These are phyloP conservation scores for Melanotaenia boesemani DNA, from an alignment of 2,797 vertebrate species.

Conservation along the genomic window DNA sequence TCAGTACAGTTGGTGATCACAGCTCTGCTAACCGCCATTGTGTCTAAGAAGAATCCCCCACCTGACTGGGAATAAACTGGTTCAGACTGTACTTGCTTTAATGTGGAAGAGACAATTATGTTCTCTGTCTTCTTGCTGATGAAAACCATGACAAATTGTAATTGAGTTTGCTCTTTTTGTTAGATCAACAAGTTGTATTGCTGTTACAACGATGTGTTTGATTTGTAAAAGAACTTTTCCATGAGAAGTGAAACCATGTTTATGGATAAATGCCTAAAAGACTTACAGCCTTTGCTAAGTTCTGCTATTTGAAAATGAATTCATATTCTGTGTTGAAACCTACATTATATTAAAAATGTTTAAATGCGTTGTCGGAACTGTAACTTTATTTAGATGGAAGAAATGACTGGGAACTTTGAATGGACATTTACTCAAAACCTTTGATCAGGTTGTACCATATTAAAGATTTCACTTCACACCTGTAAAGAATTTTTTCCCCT, in stretches of 20 bases:
- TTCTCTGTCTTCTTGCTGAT: neutral
- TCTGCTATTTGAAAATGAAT: neutral
- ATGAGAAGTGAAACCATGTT: too few species aligned
- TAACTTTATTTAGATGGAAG: neutral
- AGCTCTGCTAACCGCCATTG: slow-evolving; percentile 13
- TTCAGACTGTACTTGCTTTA: neutral
- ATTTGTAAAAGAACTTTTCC: neutral
- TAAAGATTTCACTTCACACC: neutral
- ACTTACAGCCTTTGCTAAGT: too few species aligned
- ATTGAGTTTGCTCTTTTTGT: neutral
- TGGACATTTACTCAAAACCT: neutral
- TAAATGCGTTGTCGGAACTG: neutral
- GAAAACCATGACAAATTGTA: neutral
- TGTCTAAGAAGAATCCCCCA: neutral
- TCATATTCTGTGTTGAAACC: neutral
- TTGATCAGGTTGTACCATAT: neutral
- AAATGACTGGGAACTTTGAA: neutral
- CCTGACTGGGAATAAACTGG: slow-evolving; percentile 22
- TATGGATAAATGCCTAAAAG: too few species aligned
- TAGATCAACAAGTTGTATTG: neutral
- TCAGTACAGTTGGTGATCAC: slow-evolving; percentile 34
- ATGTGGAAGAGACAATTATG: too few species aligned
- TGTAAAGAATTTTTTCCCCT: neutral
- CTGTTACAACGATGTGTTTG: neutral
- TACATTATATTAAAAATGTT: neutral